phyloP scores from a whole-genome alignment of 2,888 invertebrate genomes.

The Ectobius pallidus region DNA sequence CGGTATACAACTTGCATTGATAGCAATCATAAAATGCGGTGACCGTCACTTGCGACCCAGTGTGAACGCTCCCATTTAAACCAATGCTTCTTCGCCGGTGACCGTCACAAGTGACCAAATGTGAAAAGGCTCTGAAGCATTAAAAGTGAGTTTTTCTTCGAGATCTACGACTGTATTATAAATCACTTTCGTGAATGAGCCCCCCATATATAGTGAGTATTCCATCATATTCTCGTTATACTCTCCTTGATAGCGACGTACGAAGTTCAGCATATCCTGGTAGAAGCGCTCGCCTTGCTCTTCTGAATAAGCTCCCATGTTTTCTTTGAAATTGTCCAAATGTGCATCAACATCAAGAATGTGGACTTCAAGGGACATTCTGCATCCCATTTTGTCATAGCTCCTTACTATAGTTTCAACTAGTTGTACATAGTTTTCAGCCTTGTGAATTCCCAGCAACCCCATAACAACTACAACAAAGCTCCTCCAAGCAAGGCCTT shows the following conservation, averaged over 20 bases:
- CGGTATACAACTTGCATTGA: too few relatives aligned
- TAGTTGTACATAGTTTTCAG: neutral
- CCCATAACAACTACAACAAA: too few relatives aligned
- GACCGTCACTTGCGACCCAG: too few relatives aligned
- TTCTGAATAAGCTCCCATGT: slow-evolving; percentile 18
- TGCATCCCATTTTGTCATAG: neutral
- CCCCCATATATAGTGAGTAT: neutral
- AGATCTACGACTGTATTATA: neutral
- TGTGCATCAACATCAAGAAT: neutral
- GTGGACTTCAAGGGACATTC: neutral
- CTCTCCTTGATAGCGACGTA: neutral
- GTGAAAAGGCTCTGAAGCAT: too few relatives aligned
- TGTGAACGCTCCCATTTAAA: too few relatives aligned
- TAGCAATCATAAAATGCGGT: too few relatives aligned
- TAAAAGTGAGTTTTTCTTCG: neutral
- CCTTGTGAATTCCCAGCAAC: neutral
- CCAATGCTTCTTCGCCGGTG: too few relatives aligned
- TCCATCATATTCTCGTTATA: neutral
- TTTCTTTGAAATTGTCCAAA: neutral
- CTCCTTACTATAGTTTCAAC: neutral
- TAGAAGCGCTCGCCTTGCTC: slow-evolving; percentile 15
- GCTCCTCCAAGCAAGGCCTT: too few relatives aligned
- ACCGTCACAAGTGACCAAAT: too few relatives aligned
- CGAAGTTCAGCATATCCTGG: slow-evolving; percentile 6
- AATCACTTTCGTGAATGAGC: neutral